Percentiles rank a stretch among this genome's conserved stretches.
Evolutionary conservation across 2,888 invertebrate species (phyloP).

Genomic region (Mylabris sibirica): DNA sequence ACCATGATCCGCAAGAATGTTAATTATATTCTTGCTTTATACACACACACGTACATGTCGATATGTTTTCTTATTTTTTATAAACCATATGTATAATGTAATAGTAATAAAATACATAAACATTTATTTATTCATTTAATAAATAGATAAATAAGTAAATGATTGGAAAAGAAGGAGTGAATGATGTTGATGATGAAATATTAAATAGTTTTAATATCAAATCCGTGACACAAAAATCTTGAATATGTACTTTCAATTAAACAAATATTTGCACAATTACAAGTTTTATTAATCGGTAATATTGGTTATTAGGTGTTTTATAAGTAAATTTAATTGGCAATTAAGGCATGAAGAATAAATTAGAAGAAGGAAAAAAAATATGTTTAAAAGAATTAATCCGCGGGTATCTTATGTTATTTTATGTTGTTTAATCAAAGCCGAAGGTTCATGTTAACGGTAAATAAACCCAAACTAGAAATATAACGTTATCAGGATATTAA

Average conservation of each 20-base stretch:
- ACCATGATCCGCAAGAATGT: constrained; percentile 13
- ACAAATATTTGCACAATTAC: neutral
- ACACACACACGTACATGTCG: neutral
- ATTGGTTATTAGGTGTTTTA: neutral
- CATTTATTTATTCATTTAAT: no score
- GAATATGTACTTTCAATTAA: neutral
- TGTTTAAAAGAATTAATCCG: neutral
- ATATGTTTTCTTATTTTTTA: neutral
- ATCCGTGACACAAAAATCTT: neutral
- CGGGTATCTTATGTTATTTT: neutral
- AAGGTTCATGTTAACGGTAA: constrained; percentile 7
- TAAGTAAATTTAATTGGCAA: constrained; percentile 3
- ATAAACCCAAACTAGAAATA: neutral
- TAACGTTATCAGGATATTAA: neutral
- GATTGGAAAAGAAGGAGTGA: neutral
- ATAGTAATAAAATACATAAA: no score
- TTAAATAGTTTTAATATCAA: neutral
- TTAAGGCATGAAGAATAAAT: neutral
- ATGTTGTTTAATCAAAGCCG: neutral
- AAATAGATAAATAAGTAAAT: no score
- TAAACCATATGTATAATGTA: no score
- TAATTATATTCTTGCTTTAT: constrained; percentile 9
- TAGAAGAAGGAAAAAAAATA: neutral
- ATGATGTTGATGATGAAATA: no score
- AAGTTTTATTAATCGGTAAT: neutral